phyloP scores from a whole-genome alignment of 2,113 vertebrate genomes.

The Mesocricetus auratus region DNA sequence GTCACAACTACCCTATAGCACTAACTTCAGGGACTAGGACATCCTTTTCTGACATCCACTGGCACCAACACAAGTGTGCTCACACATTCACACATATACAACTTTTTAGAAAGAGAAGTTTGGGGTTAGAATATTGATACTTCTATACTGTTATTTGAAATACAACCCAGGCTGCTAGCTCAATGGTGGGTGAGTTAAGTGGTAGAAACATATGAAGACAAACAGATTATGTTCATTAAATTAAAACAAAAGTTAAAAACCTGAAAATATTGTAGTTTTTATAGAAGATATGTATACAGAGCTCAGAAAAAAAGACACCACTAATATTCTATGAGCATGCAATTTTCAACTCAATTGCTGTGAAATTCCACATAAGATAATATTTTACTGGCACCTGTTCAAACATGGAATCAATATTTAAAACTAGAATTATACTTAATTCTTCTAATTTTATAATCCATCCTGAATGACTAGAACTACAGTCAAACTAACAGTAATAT shows the following conservation, averaged over 20 bases:
- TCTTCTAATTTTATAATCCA: background rate
- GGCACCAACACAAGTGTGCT: background rate
- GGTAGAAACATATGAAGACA: background rate
- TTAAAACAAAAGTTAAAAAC: conserved; percentile 16
- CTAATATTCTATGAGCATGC: background rate
- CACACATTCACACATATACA: background rate
- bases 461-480: background rate
- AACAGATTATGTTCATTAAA: conserved; percentile 43
- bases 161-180: background rate
- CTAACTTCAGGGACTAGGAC: background rate
- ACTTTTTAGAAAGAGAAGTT: background rate
- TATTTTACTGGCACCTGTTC: background rate
- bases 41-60: background rate
- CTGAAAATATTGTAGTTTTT: background rate
- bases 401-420: background rate
- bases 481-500: conserved; percentile 2
- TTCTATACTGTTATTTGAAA: background rate
- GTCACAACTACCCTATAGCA: background rate
- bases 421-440: conserved; percentile 26
- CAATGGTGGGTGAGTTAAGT: background rate
- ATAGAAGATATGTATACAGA: background rate
- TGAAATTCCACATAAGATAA: background rate
- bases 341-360: background rate
- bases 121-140: background rate
- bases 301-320: background rate